Percentiles rank a stretch among this genome's conserved stretches.
These are phyloP conservation scores for Centropristis striata DNA, from an alignment of 2,113 vertebrate genomes.

Conservation along the genomic window DNA sequence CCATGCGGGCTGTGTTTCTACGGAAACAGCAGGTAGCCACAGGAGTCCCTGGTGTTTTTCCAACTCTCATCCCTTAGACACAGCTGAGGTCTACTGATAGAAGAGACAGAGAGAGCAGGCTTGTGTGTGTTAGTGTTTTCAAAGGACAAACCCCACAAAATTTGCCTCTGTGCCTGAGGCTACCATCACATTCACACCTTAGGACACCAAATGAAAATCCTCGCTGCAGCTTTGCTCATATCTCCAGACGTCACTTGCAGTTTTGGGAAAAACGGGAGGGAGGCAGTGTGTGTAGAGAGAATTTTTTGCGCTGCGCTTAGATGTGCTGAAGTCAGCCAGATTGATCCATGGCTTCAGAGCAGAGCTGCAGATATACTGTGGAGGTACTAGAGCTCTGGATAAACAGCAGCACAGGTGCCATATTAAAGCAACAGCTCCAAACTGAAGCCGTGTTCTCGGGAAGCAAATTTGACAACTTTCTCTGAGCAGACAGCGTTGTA, in stretches of 20 bases:
- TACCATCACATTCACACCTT: slow-evolving; percentile 49
- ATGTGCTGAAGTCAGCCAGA: slow-evolving; percentile 44
- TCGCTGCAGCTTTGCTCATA: slow-evolving; percentile 43
- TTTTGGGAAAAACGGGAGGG: not conserved
- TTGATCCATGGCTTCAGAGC: slow-evolving; percentile 52
- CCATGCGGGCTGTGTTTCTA: slow-evolving; percentile 74
- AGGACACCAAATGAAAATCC: slow-evolving; percentile 46
- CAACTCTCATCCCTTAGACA: slow-evolving; percentile 69
- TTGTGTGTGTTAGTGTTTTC: slow-evolving; percentile 31
- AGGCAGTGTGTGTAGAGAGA: not conserved
- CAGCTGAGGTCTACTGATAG: slow-evolving; percentile 78
- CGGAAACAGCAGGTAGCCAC: slow-evolving; percentile 79
- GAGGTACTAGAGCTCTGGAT: slow-evolving; percentile 20
- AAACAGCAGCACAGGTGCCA: slow-evolving; percentile 20
- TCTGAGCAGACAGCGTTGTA: not conserved
- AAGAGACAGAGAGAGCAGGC: slow-evolving; percentile 39
- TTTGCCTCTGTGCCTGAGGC: slow-evolving; percentile 39
- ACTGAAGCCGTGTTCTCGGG: slow-evolving; percentile 1
- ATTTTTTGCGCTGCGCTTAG: slow-evolving; percentile 12
- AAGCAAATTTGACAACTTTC: not conserved
- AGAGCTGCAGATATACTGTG: slow-evolving; percentile 33
- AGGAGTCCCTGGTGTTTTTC: slow-evolving; percentile 69
- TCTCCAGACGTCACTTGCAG: slow-evolving; percentile 41
- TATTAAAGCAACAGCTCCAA: slow-evolving; percentile 24
- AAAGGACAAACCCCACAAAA: slow-evolving; percentile 50